A percentile compares a stretch with the other conserved stretches of the same genome.
These are phyloP conservation scores for Dolichomitus sp. DNA, from an alignment of 2,888 invertebrate species.

Conservation along the genomic window DNA sequence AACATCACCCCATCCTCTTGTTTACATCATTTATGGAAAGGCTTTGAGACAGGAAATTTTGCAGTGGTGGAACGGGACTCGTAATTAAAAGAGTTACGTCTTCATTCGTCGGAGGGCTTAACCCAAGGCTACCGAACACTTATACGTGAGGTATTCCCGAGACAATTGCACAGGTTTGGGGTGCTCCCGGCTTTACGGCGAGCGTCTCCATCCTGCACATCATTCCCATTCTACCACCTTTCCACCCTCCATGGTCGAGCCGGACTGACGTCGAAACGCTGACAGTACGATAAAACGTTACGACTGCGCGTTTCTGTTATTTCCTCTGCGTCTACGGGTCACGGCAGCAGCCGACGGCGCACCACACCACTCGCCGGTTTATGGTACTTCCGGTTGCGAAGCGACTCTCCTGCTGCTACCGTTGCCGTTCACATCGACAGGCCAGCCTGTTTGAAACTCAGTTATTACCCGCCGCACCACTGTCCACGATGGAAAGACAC, in stretches of 20 bases:
- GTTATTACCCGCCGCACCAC: conserved; percentile 57
- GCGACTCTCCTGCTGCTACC: conserved; percentile 10
- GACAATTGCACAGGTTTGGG: conserved; percentile 29
- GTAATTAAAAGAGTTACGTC: conserved; percentile 83
- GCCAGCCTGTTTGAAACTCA: conserved; percentile 39
- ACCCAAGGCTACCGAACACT: background rate
- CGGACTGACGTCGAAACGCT: conserved; percentile 49
- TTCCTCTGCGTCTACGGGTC: conserved; percentile 64
- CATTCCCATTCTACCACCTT: conserved; percentile 4
- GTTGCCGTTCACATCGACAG: conserved; percentile 48
- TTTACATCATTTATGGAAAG: conserved; percentile 47
- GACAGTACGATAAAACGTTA: conserved; percentile 70
- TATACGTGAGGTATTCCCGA: background rate
- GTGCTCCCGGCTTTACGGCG: conserved; percentile 17
- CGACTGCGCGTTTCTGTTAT: conserved; percentile 68
- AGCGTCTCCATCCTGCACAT: conserved; percentile 2
- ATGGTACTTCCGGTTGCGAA: conserved; percentile 64
- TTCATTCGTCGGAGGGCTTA: conserved; percentile 68
- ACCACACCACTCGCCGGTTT: conserved; percentile 53
- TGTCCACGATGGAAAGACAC: conserved; percentile 9
- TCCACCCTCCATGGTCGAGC: background rate
- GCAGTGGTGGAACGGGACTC: conserved; percentile 70
- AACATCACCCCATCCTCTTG: conserved; percentile 17
- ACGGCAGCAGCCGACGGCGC: conserved; percentile 43
- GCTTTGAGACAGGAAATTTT: conserved; percentile 27